Percentiles rank a stretch among this genome's conserved stretches.
Evolutionary conservation across 2,888 invertebrate genomes (phyloP).

Genomic region (Keiferia lycopersicella): DNA sequence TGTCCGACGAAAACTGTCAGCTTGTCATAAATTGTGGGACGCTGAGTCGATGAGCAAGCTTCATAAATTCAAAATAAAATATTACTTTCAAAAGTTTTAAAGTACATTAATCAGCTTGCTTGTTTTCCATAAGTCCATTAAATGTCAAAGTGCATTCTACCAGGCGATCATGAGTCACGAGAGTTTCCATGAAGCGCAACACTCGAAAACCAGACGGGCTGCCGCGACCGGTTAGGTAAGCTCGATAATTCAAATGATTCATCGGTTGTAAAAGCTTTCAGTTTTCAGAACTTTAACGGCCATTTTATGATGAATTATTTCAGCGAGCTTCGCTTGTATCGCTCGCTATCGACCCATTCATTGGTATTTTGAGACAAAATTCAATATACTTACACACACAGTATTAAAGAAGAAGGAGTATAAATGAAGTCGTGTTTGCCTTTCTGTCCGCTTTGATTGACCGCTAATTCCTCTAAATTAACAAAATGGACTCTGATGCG

Average conservation of each 20-base stretch:
- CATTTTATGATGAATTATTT: background rate
- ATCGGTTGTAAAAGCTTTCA: background rate
- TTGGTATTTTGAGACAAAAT: no score
- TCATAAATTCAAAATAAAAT: no score
- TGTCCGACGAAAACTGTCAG: background rate
- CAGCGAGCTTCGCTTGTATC: background rate
- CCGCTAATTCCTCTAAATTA: no score
- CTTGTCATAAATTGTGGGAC: background rate
- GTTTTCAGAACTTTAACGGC: background rate
- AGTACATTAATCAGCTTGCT: no score
- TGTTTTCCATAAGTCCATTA: background rate
- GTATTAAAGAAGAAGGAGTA: no score
- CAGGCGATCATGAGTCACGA: background rate
- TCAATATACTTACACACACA: no score
- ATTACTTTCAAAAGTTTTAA: no score
- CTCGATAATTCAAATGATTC: constrained; percentile 9
- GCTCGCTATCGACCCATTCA: background rate
- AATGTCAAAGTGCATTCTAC: constrained; percentile 12
- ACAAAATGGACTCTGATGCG: no score
- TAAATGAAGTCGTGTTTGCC: no score
- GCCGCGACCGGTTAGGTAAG: background rate
- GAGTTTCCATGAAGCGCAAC: background rate
- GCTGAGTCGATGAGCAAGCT: background rate
- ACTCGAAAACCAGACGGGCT: background rate
- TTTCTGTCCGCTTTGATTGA: no score